Conservation (phyloP, 2,888 invertebrate species). For the Halocaridina rubra region DNA sequence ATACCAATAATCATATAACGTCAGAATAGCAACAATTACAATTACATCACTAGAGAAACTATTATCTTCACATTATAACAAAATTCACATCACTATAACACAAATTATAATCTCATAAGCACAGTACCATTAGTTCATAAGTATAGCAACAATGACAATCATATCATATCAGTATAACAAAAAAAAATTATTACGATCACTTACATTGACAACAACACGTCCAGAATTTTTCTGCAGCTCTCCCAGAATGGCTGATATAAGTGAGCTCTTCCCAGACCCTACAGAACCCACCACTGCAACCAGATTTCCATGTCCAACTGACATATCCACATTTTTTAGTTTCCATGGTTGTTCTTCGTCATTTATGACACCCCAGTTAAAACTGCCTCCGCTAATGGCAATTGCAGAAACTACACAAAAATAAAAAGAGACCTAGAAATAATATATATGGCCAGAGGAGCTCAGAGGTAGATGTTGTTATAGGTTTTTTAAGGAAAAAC, state of each 20-base stretch:
- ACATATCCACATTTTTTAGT: slow-evolving; percentile 81
- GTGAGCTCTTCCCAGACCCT: slow-evolving; percentile 89
- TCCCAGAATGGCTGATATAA: slow-evolving; percentile 79
- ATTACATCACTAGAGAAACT: too few relatives aligned
- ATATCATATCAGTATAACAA: too few relatives aligned
- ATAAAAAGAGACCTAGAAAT: slow-evolving; percentile 50
- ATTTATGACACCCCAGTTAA: slow-evolving; percentile 82
- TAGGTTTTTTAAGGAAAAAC: too few relatives aligned
- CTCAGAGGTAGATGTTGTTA: too few relatives aligned
- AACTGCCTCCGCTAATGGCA: slow-evolving; percentile 86
- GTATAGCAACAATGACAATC: too few relatives aligned
- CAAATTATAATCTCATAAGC: too few relatives aligned
- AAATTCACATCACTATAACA: too few relatives aligned
- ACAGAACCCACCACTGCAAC: slow-evolving; percentile 90
- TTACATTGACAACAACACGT: slow-evolving; percentile 64
- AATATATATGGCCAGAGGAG: neutral
- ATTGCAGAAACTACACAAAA: slow-evolving; percentile 83
- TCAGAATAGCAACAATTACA: too few relatives aligned
- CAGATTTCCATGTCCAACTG: slow-evolving; percentile 77
- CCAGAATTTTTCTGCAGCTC: slow-evolving; percentile 68
- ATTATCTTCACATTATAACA: too few relatives aligned
- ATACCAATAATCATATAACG: too few relatives aligned
- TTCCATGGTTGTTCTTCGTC: slow-evolving; percentile 72
- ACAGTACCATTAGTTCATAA: too few relatives aligned
- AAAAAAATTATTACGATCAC: slow-evolving; percentile 16